Base-by-base conservation (phyloP, 1,140 invertebrate species). In the Drosophila biarmipes region DNA sequence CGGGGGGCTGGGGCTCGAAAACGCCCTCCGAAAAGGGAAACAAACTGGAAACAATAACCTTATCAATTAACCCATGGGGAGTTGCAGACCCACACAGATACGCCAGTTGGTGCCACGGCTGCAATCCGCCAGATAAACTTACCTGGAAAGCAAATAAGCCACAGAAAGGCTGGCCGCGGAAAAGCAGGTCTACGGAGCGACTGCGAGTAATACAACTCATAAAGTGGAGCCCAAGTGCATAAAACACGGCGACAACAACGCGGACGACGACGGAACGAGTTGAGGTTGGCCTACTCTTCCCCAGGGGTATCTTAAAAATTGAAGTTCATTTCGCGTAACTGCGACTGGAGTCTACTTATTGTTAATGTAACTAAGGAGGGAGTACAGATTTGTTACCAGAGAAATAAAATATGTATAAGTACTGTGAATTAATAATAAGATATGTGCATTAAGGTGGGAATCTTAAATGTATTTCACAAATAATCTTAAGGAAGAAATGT, bases 171-270 rank as follows among this genome's bases (percentile, higher is more conserved):
- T 31, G 38, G 14, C 27, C 51, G 51, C 29, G 7, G 29, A 31
- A 31, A 74, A 57, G 71, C 82, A 82, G 82, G 68, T 82, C 84
- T 78, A 51, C 45, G 54, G 61, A 78, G 82, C 78, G 61, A 78
- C 82, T 81, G 12, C 43, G 29, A 42, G 63, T 66, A 87, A 87
- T 86, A 78, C 78, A 78, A 75, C 64, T 87, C 78, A 86, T 87
- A 86, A 86, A 82, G 73, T 87, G 82, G 66, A 78, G 78, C 78
- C 78, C 62, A 81, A 82, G 78, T 82, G 86, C 78, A 86, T 86
- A 75, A 87, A 86, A 76, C 72, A 84, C 67, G 45, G 56, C 79
- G 67, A 68, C 77, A 72, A 49, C 64, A 54, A 73, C 29, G 8
- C 29, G 29, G 29, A 31, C 29, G 10, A 31, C 29, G 10, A 21